These are phyloP conservation scores for Linurgus olivaceus DNA, from an alignment of 2,797 vertebrate genomes.

Conservation along the genomic window DNA sequence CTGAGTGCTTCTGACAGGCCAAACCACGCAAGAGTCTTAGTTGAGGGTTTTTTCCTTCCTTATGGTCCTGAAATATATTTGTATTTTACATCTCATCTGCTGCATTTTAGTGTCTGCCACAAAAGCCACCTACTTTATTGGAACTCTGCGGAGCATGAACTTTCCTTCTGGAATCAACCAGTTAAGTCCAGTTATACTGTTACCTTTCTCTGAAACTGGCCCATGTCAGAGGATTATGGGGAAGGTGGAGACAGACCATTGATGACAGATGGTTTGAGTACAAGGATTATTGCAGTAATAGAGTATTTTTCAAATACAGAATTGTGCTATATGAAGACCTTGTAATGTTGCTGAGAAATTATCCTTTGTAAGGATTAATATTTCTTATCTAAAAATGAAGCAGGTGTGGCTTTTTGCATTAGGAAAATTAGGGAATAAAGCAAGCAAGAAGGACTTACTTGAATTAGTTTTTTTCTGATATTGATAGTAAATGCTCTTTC, in stretches of 20 bases:
- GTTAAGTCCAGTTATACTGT: not conserved
- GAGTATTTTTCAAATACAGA: not conserved
- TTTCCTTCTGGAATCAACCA: not conserved
- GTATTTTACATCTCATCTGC: not conserved
- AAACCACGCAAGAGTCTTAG: not conserved
- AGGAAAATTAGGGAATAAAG: not conserved
- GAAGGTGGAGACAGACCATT: not conserved
- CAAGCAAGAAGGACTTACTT: not conserved
- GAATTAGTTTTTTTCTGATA: not conserved
- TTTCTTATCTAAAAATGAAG: not conserved
- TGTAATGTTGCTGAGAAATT: not conserved
- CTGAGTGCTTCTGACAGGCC: not conserved
- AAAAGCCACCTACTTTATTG: not conserved
- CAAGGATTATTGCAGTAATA: not conserved
- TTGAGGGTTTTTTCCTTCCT: not conserved
- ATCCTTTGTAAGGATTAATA: not conserved
- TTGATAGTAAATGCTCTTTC: not conserved
- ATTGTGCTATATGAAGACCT: not conserved
- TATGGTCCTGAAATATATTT: not conserved
- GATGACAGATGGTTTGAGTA: not conserved
- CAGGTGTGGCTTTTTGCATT: not conserved
- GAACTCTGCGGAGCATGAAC: not conserved
- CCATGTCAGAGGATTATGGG: not conserved
- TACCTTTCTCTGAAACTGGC: not conserved
- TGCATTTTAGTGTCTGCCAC: not conserved